Percentiles rank a stretch among this genome's conserved stretches.
These are phyloP conservation scores for Amyelois transitella DNA, from an alignment of 1,140 invertebrate species.

Conservation along the genomic window DNA sequence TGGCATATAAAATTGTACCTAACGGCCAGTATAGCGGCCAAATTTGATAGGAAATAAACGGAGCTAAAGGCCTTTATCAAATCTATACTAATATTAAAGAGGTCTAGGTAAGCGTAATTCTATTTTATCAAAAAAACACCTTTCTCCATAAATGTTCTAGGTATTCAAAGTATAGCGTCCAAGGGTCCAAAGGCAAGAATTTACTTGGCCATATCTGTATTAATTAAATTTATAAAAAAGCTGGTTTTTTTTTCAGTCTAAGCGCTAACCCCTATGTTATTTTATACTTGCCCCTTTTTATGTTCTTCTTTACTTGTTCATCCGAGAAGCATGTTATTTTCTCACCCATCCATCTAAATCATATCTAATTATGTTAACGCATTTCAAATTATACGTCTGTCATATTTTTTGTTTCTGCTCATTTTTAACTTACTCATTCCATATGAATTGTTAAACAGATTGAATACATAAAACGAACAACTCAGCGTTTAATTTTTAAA, in stretches of 20 bases:
- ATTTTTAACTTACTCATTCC: background rate
- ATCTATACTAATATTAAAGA: no score
- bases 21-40: no score
- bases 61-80: no score
- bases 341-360: conserved; percentile 21
- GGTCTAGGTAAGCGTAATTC: no score
- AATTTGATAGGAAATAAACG: no score
- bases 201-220: background rate
- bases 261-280: background rate
- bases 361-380: conserved; percentile 20
- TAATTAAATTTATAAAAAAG: background rate
- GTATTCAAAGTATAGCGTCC: no score
- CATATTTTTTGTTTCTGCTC: background rate
- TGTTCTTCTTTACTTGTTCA: background rate
- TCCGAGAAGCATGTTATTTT: conserved; percentile 5
- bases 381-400: conserved; percentile 19
- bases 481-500: no score
- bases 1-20: no score
- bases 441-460: background rate
- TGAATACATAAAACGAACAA: no score
- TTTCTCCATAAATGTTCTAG: no score
- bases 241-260: background rate
- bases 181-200: no score
- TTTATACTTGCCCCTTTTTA: background rate
- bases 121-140: no score